Evolutionary conservation across 2,113 vertebrate species (phyloP), one percentile per base, ranked within the genome.

Genomic region (Cinclus cinclus): DNA sequence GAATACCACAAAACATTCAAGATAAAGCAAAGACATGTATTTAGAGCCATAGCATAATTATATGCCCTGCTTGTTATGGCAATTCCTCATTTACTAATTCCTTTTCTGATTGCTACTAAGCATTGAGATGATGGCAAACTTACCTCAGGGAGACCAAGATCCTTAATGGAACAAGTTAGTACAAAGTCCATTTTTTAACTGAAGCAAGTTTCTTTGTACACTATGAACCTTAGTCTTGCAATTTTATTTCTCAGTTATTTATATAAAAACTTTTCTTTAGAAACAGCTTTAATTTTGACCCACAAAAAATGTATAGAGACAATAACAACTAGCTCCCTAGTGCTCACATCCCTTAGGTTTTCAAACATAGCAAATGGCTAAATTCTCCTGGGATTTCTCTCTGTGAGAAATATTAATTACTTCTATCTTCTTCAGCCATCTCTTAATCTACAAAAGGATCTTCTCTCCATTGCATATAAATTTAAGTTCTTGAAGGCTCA

Each of bases 391-490:
- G 22, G 14, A 73, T 83, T 33, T 65, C 37, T 35, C 39, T 64
- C 30, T 75, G 3, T 42, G 75, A 88, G 60, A 85, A 79, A 80
- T 27, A 64, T 1, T 0, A 50, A 55, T 52, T 83, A 30, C 22
- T 86, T 20, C n/a, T 28, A 79, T 90, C 60, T 85, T 76, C 63
- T 86, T 87, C 50, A 84, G 64, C 25, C 39, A 78, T 19, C 8
- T 94, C 56, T 64, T 69, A 53, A 76, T 59, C 73, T 89, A 74
- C 46, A 84, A 69, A 94, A 94, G 25, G 18, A 74, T 70, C 37
- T 79, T 82, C 69, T 83, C 27, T 76, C 65, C 56, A 50, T 24
- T 79, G 49, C 58, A 44, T 46, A 75, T 4, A 27, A 71, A 39
- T 75, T 91, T 64, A 77, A 65, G 4, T 74, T 59, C 49, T 91